Conservation (phyloP, 92 coral and sea anemone species). For the Umimayanthus kanabou region DNA sequence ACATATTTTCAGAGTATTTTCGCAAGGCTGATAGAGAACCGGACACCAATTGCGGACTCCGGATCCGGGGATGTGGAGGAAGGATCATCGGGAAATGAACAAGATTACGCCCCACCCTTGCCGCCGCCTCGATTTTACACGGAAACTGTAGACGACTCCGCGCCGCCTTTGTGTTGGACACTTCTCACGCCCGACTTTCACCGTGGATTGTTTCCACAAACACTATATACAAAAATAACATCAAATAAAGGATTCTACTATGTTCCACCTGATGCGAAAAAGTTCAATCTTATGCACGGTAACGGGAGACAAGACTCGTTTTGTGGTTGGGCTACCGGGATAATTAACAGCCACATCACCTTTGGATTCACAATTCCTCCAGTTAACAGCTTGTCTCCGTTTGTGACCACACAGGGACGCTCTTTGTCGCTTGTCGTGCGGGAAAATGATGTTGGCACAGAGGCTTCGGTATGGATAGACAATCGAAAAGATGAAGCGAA, state of each 20-base stretch:
- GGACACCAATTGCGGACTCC: slow-evolving; percentile 8
- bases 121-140: slow-evolving; percentile 19
- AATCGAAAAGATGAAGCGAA: slow-evolving; percentile 6
- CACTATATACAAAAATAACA: slow-evolving; percentile 16
- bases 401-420: background rate
- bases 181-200: slow-evolving; percentile 25
- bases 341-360: background rate
- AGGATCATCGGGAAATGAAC: background rate
- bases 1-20: slow-evolving; percentile 26
- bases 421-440: slow-evolving; percentile 23
- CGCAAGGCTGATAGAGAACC: background rate
- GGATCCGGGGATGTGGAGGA: slow-evolving; percentile 7
- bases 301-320: slow-evolving; percentile 33
- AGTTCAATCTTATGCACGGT: background rate
- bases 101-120: slow-evolving; percentile 12
- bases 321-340: slow-evolving; percentile 28
- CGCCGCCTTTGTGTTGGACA: slow-evolving; percentile 27
- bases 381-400: background rate
- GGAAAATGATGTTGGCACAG: slow-evolving; percentile 27
- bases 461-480: slow-evolving; percentile 24
- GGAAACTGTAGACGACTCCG: background rate
- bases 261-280: slow-evolving; percentile 13
- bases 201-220: slow-evolving; percentile 24
- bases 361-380: slow-evolving; percentile 30
- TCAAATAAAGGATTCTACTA: slow-evolving; percentile 32